Base-by-base conservation (phyloP, 37 sponge, comb jelly and placozoan species). In the Diacarnus erythraeanus region DNA sequence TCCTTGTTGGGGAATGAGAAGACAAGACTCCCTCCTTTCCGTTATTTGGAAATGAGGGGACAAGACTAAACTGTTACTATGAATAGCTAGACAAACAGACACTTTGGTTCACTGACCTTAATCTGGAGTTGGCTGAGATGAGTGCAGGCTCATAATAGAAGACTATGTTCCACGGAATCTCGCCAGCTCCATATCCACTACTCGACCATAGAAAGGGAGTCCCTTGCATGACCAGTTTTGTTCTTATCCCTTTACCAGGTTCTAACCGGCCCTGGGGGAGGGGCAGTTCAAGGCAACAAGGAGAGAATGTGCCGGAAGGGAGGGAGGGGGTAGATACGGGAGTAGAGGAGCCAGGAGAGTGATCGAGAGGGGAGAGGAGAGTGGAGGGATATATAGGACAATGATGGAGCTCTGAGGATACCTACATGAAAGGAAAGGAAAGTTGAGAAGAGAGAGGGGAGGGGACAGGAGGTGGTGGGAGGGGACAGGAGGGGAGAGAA, bases 201-300 rank as follows among this genome's bases (percentile, higher is more conserved):
- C 18, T 2, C 0, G 77, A 76, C n/a, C n/a, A n/a, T 8, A 54
- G 6, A 74, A 47, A 20, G 42, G 38, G 51, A n/a, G 37, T 0
- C 36, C 47, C 72, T 26, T 72, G 72, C 69, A 89, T 23, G 30
- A 77, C 21, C 15, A 73, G 57, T 41, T 57, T 39, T 21, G 39
- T 59, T 37, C 42, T 58, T 57, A 91, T 47, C 43, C 86, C 78
- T 86, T 77, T 42, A 4, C 73, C 66, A 20, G 72, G 71, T 69
- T 92, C 60, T 42, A 86, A 43, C 2, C 92, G 56, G 1, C 78
- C 57, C 37, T 67, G 23, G 79, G 82, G 68, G 47, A 89, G 74
- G 21, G 80, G 64, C 29, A 89, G 33, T 64, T 75, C 82, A 27
- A 82, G 39, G 41, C 82, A 77, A 2, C 25, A 57, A n/a, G 61